Percentiles rank a stretch among this genome's conserved stretches.
Evolutionary conservation across 2,797 vertebrate species (phyloP).

Genomic region (Chaenodraco wilsoni): DNA sequence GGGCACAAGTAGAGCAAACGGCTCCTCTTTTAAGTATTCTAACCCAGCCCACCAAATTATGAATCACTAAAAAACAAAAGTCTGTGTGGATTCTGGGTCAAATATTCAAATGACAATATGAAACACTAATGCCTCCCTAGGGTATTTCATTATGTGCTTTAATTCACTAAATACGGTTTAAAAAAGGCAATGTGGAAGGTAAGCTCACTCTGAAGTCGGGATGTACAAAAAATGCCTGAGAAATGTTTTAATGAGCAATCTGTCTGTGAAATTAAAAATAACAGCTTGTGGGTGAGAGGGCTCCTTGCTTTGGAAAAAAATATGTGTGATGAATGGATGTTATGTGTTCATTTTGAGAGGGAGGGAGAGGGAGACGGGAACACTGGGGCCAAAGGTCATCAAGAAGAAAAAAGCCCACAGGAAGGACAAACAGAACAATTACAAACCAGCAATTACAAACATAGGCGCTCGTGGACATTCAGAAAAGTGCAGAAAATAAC

Average conservation of each 20-base stretch:
- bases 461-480: constrained; percentile 1
- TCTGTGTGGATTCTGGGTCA: neutral
- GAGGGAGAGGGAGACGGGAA: constrained; percentile 4
- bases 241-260: constrained; percentile 12
- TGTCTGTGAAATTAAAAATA: constrained; percentile 20
- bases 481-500: constrained; percentile 1
- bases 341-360: constrained; percentile 32
- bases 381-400: constrained; percentile 23
- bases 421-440: constrained; percentile 21
- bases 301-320: constrained; percentile 26
- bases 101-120: neutral
- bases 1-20: constrained; percentile 49
- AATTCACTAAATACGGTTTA: neutral
- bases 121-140: neutral
- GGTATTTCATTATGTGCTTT: neutral
- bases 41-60: constrained; percentile 3
- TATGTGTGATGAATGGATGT: constrained; percentile 19
- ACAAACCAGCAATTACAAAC: neutral
- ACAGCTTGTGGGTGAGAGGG: neutral
- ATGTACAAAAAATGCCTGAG: constrained; percentile 4
- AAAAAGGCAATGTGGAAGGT: neutral
- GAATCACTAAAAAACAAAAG: constrained; percentile 12
- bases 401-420: constrained; percentile 2
- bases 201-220: constrained; percentile 3
- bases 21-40: constrained; percentile 39